phyloP scores from a whole-genome alignment of 2,113 vertebrate genomes.

The Oplegnathus fasciatus region DNA sequence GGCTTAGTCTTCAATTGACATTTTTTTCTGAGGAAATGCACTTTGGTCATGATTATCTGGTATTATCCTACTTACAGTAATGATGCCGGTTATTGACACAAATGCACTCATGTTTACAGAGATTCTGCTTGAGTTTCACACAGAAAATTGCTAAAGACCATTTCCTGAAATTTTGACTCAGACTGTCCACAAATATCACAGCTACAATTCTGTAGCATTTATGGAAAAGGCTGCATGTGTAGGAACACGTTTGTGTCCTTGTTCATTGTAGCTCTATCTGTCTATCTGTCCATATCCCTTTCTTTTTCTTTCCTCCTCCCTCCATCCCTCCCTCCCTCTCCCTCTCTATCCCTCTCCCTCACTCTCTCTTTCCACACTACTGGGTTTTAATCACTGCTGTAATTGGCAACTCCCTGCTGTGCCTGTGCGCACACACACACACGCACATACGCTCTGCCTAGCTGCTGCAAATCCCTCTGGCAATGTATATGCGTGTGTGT shows the following conservation, averaged over 20 bases:
- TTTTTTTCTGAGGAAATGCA: conserved; percentile 34
- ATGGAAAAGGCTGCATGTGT: conserved; percentile 51
- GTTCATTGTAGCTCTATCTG: conserved; percentile 52
- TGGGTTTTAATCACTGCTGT: conserved; percentile 88
- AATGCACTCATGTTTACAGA: conserved; percentile 39
- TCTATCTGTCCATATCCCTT: conserved; percentile 44
- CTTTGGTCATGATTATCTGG: conserved; percentile 48
- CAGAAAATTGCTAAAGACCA: conserved; percentile 47
- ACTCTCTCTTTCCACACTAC: conserved; percentile 74
- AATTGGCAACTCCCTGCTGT: conserved; percentile 88
- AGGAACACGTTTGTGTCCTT: conserved; percentile 46
- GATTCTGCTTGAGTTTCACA: conserved; percentile 18
- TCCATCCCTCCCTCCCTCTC: conserved; percentile 15
- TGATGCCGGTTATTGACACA: conserved; percentile 50
- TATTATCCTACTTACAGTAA: conserved; percentile 56
- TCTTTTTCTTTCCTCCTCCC: conserved; percentile 51
- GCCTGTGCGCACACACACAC: conserved; percentile 43
- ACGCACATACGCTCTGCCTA: conserved; percentile 40
- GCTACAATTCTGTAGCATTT: conserved; percentile 36
- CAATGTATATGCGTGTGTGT: conserved; percentile 62
- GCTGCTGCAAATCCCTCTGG: conserved; percentile 78
- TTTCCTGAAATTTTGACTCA: conserved; percentile 57
- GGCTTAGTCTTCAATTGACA: conserved; percentile 9
- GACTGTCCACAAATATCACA: conserved; percentile 48
- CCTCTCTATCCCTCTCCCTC: conserved; percentile 31